Evolutionary conservation across 1,140 invertebrate genomes (phyloP).

Genomic region (Diploscapter pachys): DNA sequence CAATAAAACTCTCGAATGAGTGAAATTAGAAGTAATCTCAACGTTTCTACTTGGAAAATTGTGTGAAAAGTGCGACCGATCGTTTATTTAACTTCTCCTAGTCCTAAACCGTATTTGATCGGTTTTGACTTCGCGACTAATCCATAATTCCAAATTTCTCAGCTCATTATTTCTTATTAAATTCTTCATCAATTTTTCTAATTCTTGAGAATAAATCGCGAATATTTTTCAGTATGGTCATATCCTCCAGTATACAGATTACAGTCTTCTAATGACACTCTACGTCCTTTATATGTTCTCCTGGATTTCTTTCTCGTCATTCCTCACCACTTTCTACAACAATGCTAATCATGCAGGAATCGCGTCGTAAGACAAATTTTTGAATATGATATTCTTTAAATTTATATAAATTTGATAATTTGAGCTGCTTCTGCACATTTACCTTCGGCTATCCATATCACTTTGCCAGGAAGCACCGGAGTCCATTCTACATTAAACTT

Average conservation of each 20-base stretch:
- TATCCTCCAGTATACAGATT: constrained; percentile 41
- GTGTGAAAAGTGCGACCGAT: too few relatives aligned
- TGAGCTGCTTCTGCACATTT: constrained; percentile 45
- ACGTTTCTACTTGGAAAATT: too few relatives aligned
- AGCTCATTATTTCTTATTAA: too few relatives aligned
- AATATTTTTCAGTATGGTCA: constrained; percentile 41
- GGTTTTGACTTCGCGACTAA: too few relatives aligned
- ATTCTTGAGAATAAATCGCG: not conserved
- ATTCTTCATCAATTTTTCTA: too few relatives aligned
- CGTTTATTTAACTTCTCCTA: too few relatives aligned
- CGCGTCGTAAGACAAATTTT: too few relatives aligned
- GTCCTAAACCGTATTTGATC: too few relatives aligned
- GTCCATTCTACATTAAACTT: constrained; percentile 35
- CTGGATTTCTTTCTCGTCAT: constrained; percentile 45
- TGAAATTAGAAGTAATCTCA: too few relatives aligned
- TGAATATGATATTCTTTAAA: too few relatives aligned
- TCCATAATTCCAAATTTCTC: too few relatives aligned
- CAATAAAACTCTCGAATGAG: not conserved
- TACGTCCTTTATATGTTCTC: constrained; percentile 45
- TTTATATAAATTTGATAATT: constrained; percentile 29
- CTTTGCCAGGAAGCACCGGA: constrained; percentile 38
- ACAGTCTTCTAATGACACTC: constrained; percentile 41
- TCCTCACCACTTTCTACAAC: constrained; percentile 51
- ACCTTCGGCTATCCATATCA: constrained; percentile 50
- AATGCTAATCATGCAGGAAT: constrained; percentile 38